Conservation (phyloP, 2,888 invertebrate genomes). For the Eristalis tenax region DNA sequence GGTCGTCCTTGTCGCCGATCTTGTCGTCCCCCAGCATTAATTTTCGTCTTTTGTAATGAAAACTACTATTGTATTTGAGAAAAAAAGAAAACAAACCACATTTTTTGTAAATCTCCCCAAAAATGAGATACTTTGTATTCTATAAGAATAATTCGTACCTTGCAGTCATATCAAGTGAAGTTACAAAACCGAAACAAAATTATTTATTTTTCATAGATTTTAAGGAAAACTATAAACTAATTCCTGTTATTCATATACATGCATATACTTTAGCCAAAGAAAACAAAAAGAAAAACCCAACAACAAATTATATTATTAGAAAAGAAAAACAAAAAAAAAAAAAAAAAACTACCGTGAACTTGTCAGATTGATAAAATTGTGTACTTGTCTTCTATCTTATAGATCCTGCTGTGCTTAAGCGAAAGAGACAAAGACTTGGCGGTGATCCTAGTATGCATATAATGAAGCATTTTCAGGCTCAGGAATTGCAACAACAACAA, state of each 20-base stretch:
- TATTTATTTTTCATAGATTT: constrained; percentile 44
- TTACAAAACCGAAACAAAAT: constrained; percentile 22
- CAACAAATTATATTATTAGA: constrained; percentile 1
- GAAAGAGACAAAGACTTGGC: constrained; percentile 81
- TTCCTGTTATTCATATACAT: constrained; percentile 29
- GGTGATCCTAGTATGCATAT: constrained; percentile 80
- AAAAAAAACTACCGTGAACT: constrained; percentile 42
- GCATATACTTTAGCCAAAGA: constrained; percentile 46
- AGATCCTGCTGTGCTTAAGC: constrained; percentile 84
- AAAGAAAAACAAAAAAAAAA: constrained; percentile 28
- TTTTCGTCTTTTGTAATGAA: constrained; percentile 27
- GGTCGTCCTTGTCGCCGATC: not conserved
- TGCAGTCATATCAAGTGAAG: constrained; percentile 71
- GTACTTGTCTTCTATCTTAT: constrained; percentile 78
- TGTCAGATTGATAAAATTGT: constrained; percentile 74
- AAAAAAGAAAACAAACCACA: not conserved
- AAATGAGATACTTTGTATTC: constrained; percentile 38
- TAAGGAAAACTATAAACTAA: constrained; percentile 41
- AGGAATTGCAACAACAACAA: constrained; percentile 75
- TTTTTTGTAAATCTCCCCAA: constrained; percentile 51
- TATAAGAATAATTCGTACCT: constrained; percentile 61
- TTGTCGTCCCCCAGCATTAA: constrained; percentile 1
- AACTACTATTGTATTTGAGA: constrained; percentile 56
- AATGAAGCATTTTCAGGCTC: constrained; percentile 75
- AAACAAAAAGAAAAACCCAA: not conserved